These are phyloP conservation scores for Oxyura jamaicensis DNA, from an alignment of 2,113 vertebrate genomes.

Conservation along the genomic window DNA sequence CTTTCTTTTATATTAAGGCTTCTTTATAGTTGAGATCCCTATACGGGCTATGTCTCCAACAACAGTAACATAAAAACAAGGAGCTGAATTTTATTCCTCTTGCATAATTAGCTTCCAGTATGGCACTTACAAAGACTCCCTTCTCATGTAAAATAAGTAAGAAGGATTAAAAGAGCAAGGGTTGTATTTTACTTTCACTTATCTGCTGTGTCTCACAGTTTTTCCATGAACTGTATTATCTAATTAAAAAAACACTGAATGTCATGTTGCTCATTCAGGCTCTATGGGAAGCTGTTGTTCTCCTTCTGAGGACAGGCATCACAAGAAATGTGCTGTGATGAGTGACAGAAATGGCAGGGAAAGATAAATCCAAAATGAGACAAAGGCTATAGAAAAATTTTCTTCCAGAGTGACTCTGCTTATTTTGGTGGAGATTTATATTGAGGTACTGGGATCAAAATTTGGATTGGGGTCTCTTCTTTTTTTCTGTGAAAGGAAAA, in stretches of 20 bases:
- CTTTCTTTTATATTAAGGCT: not conserved
- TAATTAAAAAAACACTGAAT: not conserved
- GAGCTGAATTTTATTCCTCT: constrained; percentile 40
- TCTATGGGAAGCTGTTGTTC: not conserved
- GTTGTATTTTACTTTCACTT: constrained; percentile 2
- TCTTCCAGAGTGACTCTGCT: not conserved
- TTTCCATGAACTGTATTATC: not conserved
- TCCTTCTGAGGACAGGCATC: not conserved
- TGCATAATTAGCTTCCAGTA: constrained; percentile 35
- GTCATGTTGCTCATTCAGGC: not conserved
- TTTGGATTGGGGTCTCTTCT: not conserved
- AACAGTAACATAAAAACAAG: constrained; percentile 20
- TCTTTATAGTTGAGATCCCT: not conserved
- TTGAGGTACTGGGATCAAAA: not conserved
- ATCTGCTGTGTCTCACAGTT: not conserved
- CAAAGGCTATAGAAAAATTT: not conserved
- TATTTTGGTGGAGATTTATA: constrained; percentile 8
- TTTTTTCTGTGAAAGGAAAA: not conserved
- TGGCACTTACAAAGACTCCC: not conserved
- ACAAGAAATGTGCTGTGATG: not conserved
- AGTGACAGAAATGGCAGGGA: not conserved
- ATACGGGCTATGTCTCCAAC: not conserved
- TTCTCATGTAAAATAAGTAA: constrained; percentile 48
- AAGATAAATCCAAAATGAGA: not conserved
- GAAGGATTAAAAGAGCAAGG: constrained; percentile 23